A percentile compares a stretch with the other conserved stretches of the same genome.
These are phyloP conservation scores for Taeniopygia guttata DNA, from an alignment of 2,797 vertebrate genomes.

Conservation along the genomic window DNA sequence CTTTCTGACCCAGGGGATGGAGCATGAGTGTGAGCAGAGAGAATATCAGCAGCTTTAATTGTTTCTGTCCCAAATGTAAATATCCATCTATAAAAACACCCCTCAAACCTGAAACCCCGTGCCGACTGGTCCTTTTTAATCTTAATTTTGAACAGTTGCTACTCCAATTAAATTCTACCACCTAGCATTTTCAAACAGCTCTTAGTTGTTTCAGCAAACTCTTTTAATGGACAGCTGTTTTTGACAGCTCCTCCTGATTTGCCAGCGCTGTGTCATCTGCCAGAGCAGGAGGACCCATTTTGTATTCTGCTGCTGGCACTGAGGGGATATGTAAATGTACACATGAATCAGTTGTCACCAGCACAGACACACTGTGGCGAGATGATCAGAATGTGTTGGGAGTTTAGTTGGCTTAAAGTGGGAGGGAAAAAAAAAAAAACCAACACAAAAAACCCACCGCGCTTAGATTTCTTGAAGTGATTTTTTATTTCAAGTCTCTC, in stretches of 20 bases:
- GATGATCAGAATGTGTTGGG: constrained; percentile 83
- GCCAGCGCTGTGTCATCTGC: constrained; percentile 92
- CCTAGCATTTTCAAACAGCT: constrained; percentile 78
- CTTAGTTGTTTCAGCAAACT: constrained; percentile 79
- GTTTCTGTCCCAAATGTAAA: constrained; percentile 53
- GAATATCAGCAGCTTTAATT: background rate
- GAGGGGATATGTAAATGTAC: constrained; percentile 90
- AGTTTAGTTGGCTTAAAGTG: constrained; percentile 70
- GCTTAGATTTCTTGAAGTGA: constrained; percentile 69
- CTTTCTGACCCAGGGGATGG: background rate
- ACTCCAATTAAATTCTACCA: constrained; percentile 81
- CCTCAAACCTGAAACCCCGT: constrained; percentile 12
- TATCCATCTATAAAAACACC: constrained; percentile 34
- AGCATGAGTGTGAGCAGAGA: background rate
- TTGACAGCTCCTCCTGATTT: constrained; percentile 97
- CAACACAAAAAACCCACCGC: background rate
- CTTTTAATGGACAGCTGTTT: constrained; percentile 95
- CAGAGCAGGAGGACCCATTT: constrained; percentile 86
- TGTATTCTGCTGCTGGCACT: constrained; percentile 91
- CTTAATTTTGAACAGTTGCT: constrained; percentile 81
- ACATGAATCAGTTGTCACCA: constrained; percentile 98
- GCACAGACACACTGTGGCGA: constrained; percentile 85
- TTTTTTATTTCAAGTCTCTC: constrained; percentile 67
- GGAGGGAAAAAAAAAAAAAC: background rate
- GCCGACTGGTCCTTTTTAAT: constrained; percentile 73